A percentile compares a stretch with the other conserved stretches of the same genome.
Evolutionary conservation across 2,113 vertebrate species (phyloP).

Genomic region (Nettapus auritus): DNA sequence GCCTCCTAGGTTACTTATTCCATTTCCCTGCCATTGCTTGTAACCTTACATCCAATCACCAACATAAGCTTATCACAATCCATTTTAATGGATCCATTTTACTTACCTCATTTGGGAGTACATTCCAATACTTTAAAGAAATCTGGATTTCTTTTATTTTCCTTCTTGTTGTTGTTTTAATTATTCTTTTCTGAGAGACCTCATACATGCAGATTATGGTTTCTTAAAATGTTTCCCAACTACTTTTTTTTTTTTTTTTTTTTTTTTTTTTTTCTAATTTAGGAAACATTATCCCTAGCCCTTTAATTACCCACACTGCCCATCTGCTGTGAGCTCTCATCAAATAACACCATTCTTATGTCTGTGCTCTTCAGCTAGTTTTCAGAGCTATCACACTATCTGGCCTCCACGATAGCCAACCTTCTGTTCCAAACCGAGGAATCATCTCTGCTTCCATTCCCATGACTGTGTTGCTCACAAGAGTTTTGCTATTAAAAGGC

Average conservation of each 20-base stretch:
- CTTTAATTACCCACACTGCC: slow-evolving; percentile 62
- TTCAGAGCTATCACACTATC: slow-evolving; percentile 58
- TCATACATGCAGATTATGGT: background rate
- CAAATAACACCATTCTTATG: background rate
- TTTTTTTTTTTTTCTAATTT: background rate
- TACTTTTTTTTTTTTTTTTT: background rate
- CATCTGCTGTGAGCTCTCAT: slow-evolving; percentile 63
- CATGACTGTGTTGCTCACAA: background rate
- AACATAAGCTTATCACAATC: background rate
- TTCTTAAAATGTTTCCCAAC: slow-evolving; percentile 15
- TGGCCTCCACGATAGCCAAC: slow-evolving; percentile 18
- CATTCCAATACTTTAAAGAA: background rate
- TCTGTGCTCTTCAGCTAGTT: slow-evolving; percentile 20
- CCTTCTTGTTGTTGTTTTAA: background rate
- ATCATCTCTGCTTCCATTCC: slow-evolving; percentile 42
- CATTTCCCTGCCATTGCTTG: background rate
- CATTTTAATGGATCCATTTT: background rate
- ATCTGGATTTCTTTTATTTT: background rate
- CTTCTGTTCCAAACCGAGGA: slow-evolving; percentile 62
- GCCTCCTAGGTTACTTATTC: background rate
- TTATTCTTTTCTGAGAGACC: background rate
- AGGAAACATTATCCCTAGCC: slow-evolving; percentile 51
- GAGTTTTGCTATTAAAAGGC: background rate
- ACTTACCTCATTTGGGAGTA: background rate
- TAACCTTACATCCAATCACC: background rate